Evolutionary conservation across 2,797 vertebrate genomes (phyloP).

Genomic region (Enteromius anoplus): DNA sequence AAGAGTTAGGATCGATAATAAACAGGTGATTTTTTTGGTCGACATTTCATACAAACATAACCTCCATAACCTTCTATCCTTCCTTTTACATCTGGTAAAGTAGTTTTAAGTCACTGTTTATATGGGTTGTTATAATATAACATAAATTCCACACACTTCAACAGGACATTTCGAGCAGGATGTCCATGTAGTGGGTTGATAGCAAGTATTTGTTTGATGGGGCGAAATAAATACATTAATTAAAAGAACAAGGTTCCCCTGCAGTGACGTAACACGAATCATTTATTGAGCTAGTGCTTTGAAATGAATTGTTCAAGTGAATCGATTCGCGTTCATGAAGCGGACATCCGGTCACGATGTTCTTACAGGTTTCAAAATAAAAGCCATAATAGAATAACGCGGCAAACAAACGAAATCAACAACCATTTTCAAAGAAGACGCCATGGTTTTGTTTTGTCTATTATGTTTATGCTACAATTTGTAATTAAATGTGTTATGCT

Average conservation of each 20-base stretch:
- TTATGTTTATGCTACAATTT: not conserved
- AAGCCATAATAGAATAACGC: not conserved
- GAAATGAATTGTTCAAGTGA: not conserved
- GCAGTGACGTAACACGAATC: not conserved
- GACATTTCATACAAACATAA: not conserved
- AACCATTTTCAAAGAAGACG: not conserved
- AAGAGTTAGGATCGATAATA: not conserved
- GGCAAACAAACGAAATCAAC: not conserved
- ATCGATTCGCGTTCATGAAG: not conserved
- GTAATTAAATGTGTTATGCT: not conserved
- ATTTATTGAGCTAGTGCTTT: not conserved
- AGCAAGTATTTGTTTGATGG: not conserved
- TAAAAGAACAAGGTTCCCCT: not conserved
- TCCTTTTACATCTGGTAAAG: not conserved
- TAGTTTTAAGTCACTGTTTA: not conserved
- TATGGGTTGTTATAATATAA: not conserved
- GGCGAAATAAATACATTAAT: too few relatives aligned
- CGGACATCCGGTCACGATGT: not conserved
- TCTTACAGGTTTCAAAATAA: conserved; percentile 35
- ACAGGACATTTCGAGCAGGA: not conserved
- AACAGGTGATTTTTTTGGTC: not conserved
- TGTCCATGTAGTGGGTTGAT: not conserved
- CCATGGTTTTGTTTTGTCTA: not conserved
- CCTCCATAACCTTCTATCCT: too few relatives aligned
- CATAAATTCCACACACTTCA: not conserved